A percentile compares a stretch with the other conserved stretches of the same genome.
These are phyloP conservation scores for Notolepis coatsorum DNA, from an alignment of 2,797 vertebrate genomes.

Conservation along the genomic window DNA sequence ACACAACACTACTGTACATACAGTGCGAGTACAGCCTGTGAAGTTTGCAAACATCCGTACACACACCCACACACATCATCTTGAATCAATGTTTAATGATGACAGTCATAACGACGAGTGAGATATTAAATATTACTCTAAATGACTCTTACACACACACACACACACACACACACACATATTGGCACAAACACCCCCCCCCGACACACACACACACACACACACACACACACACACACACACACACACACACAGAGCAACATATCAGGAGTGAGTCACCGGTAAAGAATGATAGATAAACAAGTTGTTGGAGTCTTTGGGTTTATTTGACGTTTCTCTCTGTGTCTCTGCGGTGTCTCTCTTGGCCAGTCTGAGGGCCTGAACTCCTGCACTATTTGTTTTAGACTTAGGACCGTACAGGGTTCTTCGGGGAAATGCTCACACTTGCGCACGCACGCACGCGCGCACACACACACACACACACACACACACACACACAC, in stretches of 20 bases:
- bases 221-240: background rate
- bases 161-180: background rate
- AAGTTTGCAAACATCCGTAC: too few relatives aligned
- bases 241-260: constrained; percentile 15
- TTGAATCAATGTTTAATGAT: too few relatives aligned
- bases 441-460: background rate
- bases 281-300: constrained; percentile 69
- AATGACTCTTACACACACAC: background rate
- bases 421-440: constrained; percentile 38
- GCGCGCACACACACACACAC: background rate
- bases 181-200: too few relatives aligned
- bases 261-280: constrained; percentile 51
- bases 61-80: too few relatives aligned
- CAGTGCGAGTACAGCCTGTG: too few relatives aligned
- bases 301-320: constrained; percentile 59
- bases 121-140: too few relatives aligned
- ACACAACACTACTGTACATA: too few relatives aligned
- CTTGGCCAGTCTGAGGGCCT: constrained; percentile 53
- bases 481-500: background rate
- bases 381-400: constrained; percentile 69
- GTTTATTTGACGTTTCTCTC: constrained; percentile 75
- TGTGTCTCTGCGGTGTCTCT: constrained; percentile 43
- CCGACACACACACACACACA: background rate
- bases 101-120: too few relatives aligned
- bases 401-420: constrained; percentile 54